A percentile compares a stretch with the other conserved stretches of the same genome.
Evolutionary conservation across 1,140 invertebrate genomes (phyloP).

Genomic region (Drosophila asahinai): DNA sequence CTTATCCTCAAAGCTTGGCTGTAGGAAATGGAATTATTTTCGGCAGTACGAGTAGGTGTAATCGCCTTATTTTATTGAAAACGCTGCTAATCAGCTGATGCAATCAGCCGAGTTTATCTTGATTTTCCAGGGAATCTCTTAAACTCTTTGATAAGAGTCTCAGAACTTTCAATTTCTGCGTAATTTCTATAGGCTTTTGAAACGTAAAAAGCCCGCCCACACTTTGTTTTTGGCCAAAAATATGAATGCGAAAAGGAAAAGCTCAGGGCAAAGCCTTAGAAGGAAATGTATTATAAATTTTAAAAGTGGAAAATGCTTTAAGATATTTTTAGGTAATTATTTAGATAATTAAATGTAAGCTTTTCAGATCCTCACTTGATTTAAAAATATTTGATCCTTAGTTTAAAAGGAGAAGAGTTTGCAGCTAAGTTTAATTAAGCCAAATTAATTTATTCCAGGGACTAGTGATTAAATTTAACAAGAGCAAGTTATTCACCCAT

Average conservation of each 20-base stretch:
- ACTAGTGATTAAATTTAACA: too few species aligned
- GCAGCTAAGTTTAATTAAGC: too few species aligned
- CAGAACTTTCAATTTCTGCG: too few species aligned
- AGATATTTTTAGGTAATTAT: background rate
- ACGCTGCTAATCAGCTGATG: conserved; percentile 17
- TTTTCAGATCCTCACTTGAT: background rate
- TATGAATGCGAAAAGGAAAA: background rate
- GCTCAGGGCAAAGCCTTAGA: background rate
- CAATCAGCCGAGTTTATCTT: conserved; percentile 5
- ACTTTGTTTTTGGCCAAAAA: background rate
- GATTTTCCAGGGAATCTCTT: background rate
- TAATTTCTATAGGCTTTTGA: background rate
- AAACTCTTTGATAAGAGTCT: background rate
- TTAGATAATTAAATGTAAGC: background rate
- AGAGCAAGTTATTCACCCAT: background rate
- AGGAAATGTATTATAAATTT: too few species aligned
- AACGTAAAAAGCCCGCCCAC: background rate
- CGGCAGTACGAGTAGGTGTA: background rate
- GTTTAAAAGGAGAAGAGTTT: too few species aligned
- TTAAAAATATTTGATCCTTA: background rate
- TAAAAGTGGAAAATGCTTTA: background rate
- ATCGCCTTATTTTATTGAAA: conserved; percentile 23
- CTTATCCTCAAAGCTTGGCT: conserved; percentile 15
- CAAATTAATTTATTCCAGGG: too few species aligned
- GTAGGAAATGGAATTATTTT: conserved; percentile 6